phyloP scores from a whole-genome alignment of 2,113 vertebrate species.

The Datnioides undecimradiatus region DNA sequence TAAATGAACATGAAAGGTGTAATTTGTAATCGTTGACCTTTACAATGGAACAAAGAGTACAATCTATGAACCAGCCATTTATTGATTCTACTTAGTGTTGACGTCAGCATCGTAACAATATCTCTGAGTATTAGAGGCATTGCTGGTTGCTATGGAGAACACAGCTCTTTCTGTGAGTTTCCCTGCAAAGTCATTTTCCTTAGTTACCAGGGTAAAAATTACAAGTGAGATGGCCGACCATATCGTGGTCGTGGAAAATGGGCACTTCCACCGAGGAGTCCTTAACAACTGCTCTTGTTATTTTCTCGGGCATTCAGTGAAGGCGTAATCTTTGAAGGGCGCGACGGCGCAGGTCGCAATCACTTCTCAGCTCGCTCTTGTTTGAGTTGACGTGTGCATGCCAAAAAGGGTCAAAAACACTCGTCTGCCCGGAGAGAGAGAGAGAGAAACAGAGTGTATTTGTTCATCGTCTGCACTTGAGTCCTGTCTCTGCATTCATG shows the following conservation, averaged over 20 bases:
- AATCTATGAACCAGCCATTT: neutral
- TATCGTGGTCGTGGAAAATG: constrained; percentile 11
- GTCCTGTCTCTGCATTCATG: neutral
- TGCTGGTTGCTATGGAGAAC: neutral
- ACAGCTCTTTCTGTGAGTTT: neutral
- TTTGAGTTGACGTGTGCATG: neutral
- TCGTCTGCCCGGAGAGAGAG: neutral
- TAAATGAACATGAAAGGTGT: neutral
- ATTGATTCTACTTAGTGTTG: neutral
- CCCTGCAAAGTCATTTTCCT: neutral
- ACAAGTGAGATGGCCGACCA: neutral
- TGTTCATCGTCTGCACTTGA: neutral
- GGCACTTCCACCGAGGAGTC: constrained; percentile 9
- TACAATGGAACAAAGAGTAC: neutral
- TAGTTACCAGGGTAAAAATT: constrained; percentile 10
- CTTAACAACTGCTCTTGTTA: neutral
- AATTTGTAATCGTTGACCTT: neutral
- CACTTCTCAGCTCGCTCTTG: constrained; percentile 2
- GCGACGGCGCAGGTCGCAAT: constrained; percentile 8
- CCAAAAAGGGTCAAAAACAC: neutral
- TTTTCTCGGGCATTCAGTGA: neutral
- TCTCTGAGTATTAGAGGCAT: neutral
- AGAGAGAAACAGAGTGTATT: neutral
- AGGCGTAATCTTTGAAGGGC: constrained; percentile 5
- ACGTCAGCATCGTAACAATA: neutral